Percentiles rank a stretch among this genome's conserved stretches.
phyloP scores from a whole-genome alignment of 2,113 vertebrate genomes.

The Drymodes brunneopygia region DNA sequence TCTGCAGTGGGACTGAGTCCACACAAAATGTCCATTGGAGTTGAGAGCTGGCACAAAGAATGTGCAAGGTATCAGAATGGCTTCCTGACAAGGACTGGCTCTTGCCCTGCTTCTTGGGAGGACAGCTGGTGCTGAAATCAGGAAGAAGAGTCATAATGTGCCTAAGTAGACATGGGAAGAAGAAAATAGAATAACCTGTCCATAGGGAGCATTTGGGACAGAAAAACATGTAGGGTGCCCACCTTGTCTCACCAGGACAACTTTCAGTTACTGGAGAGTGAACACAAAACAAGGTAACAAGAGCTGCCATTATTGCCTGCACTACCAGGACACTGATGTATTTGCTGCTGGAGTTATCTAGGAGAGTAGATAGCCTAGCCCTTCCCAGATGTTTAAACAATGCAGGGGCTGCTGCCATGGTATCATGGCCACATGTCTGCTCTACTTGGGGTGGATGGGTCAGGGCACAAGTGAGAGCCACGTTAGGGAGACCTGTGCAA shows the following conservation, averaged over 20 bases:
- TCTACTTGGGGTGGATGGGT: background rate
- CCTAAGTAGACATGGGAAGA: background rate
- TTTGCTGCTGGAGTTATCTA: background rate
- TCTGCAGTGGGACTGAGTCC: background rate
- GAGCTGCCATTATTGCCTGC: background rate
- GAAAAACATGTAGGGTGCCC: background rate
- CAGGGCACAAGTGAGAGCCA: background rate
- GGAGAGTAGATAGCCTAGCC: background rate
- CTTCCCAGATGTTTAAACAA: background rate
- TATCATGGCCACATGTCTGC: background rate
- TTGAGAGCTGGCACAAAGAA: background rate
- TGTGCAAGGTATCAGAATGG: rapidly evolving
- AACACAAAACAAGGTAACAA: background rate
- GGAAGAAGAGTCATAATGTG: background rate
- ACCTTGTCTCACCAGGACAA: background rate
- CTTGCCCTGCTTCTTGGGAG: background rate
- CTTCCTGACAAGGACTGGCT: background rate
- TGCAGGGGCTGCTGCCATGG: background rate
- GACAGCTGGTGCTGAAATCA: background rate
- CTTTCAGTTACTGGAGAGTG: background rate
- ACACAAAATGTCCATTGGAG: background rate
- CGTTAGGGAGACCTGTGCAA: background rate
- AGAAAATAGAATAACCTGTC: background rate
- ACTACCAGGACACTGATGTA: background rate
- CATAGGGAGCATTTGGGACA: background rate